Base-by-base conservation (phyloP, 2,888 invertebrate species). In the Drosophila helvetica region DNA sequence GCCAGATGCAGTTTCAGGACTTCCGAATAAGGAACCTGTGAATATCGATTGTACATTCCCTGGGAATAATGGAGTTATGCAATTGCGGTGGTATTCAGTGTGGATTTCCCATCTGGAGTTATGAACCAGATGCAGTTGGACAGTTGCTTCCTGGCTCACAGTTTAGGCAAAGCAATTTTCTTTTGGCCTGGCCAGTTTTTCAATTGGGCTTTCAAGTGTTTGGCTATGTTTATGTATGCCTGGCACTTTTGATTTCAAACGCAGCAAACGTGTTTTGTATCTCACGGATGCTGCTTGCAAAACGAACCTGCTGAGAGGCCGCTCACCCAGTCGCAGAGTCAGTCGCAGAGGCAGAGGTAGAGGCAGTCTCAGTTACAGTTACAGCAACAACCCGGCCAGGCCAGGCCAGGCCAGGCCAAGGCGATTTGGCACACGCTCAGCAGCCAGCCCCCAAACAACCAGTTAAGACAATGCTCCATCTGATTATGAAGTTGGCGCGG, bases 281-380 rank as follows among this genome's bases (percentile, higher is more conserved):
- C 86, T 84, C 88, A 88, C 88, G 86, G 84, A 84, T 84, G 81
- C 85, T 67, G 79, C 84, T 88, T 85, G 73, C 86, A 85, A 87
- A 87, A 82, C 75, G 38, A 79, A 74, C 74, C 65, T 52, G 64
- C 65, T 73, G 68, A 19, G 56, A 64, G 50, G 59, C 68, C 77
- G 55, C 58, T 76, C 68, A 68, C 74, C 63, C 70, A 76, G 55
- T 54, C 73, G 4, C 22, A 22, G 22, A 3, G 42, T n/a, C 47
- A 55, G 27, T 48, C 48, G 47, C 17, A 33, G 56, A 46, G 47
- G 30, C 22, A 27, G 48, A 46, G 47, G 30, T 17, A 27, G 48
- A 56, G 12, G 22, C 51, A 60, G 51, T 65, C 57, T 60, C 53
- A 62, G 58, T 42, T 51, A 45, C 60, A 47, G 48, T 51, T 65